phyloP scores from a whole-genome alignment of 2,888 invertebrate species.

The Ypsolopha sequella region DNA sequence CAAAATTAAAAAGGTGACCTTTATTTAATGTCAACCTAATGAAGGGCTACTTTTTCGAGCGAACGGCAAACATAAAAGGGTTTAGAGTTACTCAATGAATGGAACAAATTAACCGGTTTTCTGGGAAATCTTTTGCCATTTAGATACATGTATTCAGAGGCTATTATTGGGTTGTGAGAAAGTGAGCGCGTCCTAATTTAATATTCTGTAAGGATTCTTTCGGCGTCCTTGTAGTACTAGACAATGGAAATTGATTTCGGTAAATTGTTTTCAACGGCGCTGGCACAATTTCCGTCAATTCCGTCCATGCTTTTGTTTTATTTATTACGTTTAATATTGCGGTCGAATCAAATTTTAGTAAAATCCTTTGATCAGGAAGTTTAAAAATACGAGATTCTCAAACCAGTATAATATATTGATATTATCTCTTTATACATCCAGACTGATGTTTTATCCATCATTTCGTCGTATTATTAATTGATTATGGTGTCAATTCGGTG shows the following conservation, averaged over 20 bases:
- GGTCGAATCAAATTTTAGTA: not conserved
- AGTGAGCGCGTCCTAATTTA: slow-evolving; percentile 9
- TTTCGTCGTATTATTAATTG: too few species aligned
- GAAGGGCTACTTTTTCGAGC: slow-evolving; percentile 1
- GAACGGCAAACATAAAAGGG: not conserved
- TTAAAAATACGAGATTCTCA: too few species aligned
- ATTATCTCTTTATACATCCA: too few species aligned
- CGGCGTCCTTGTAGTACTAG: slow-evolving; percentile 6
- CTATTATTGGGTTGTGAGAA: not conserved
- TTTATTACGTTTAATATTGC: not conserved
- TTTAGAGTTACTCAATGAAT: not conserved
- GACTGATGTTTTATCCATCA: too few species aligned
- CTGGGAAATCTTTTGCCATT: not conserved
- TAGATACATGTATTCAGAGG: not conserved
- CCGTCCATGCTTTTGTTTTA: slow-evolving; percentile 2
- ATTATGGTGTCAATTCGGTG: too few species aligned
- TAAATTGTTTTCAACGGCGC: slow-evolving; percentile 6
- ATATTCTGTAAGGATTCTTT: slow-evolving; percentile 7
- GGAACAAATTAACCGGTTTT: not conserved
- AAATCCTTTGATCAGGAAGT: not conserved
- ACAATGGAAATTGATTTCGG: slow-evolving; percentile 12
- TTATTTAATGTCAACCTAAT: not conserved
- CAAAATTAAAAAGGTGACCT: not conserved
- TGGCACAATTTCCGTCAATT: slow-evolving; percentile 7
- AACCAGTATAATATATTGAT: too few species aligned